Conservation (phyloP, 2,888 invertebrate species). For the Drosophila neotestacea region DNA sequence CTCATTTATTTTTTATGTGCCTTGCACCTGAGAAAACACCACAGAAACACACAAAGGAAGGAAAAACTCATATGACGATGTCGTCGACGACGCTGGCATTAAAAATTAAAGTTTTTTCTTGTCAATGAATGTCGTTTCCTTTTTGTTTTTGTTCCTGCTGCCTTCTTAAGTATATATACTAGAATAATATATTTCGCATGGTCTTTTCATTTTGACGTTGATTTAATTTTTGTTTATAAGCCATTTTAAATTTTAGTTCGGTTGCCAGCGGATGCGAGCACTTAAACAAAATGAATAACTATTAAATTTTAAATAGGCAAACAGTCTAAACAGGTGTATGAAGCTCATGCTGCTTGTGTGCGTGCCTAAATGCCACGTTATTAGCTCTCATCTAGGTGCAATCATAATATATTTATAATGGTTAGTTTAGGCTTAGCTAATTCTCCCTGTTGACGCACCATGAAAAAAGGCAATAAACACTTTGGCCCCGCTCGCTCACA, state of each 20-base stretch:
- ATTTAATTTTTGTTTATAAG: conserved; percentile 54
- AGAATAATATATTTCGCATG: conserved; percentile 25
- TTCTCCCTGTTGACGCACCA: conserved; percentile 30
- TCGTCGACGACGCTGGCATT: conserved; percentile 52
- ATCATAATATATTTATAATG: conserved; percentile 67
- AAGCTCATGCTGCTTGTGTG: conserved; percentile 6
- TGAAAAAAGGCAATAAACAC: conserved; percentile 65
- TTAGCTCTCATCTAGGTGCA: conserved; percentile 30
- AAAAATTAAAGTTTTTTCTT: conserved; percentile 70
- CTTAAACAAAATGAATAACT: conserved; percentile 29
- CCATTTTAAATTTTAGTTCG: conserved; percentile 19
- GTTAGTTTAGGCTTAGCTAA: conserved; percentile 47
- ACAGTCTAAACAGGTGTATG: conserved; percentile 22
- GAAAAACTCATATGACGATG: conserved; percentile 31
- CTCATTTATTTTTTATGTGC: conserved; percentile 72
- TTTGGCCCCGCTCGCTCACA: conserved; percentile 25
- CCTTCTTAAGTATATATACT: conserved; percentile 3
- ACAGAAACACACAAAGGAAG: conserved; percentile 32
- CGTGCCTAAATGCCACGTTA: conserved; percentile 26
- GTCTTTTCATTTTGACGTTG: conserved; percentile 45
- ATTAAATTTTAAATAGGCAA: conserved; percentile 43
- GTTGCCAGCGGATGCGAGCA: neutral
- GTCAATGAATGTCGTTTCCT: conserved; percentile 61
- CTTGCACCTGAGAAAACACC: conserved; percentile 65
- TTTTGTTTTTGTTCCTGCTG: conserved; percentile 26